phyloP scores from a whole-genome alignment of 2,113 vertebrate genomes.

The Corythaixoides concolor region DNA sequence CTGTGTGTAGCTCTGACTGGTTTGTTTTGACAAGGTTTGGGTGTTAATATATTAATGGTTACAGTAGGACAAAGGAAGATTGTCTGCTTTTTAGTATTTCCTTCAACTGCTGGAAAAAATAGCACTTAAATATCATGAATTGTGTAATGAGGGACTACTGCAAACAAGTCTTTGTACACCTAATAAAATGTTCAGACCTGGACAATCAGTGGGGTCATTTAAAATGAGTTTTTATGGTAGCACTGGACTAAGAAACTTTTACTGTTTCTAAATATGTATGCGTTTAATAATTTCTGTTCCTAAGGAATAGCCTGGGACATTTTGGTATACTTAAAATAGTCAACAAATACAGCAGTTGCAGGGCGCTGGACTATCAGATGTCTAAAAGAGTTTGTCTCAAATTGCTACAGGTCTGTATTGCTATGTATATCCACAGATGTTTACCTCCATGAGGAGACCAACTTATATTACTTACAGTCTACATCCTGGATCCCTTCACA shows the following conservation, averaged over 20 bases:
- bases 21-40: not conserved
- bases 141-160: not conserved
- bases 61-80: not conserved
- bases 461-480: not conserved
- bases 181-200: not conserved
- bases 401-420: not conserved
- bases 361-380: not conserved
- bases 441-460: not conserved
- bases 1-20: not conserved
- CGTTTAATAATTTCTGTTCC: not conserved
- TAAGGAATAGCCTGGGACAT: not conserved
- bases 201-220: not conserved
- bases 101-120: not conserved
- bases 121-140: not conserved
- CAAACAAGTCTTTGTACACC: not conserved
- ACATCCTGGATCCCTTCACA: not conserved
- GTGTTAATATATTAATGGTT: not conserved
- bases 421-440: not conserved
- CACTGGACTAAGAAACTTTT: not conserved
- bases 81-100: not conserved
- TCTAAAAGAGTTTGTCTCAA: not conserved
- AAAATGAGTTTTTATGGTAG: not conserved
- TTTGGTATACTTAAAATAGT: not conserved
- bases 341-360: not conserved
- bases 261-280: not conserved